These are phyloP conservation scores for Thalassarche chlororhynchos DNA, from an alignment of 2,113 vertebrate species.

Conservation along the genomic window DNA sequence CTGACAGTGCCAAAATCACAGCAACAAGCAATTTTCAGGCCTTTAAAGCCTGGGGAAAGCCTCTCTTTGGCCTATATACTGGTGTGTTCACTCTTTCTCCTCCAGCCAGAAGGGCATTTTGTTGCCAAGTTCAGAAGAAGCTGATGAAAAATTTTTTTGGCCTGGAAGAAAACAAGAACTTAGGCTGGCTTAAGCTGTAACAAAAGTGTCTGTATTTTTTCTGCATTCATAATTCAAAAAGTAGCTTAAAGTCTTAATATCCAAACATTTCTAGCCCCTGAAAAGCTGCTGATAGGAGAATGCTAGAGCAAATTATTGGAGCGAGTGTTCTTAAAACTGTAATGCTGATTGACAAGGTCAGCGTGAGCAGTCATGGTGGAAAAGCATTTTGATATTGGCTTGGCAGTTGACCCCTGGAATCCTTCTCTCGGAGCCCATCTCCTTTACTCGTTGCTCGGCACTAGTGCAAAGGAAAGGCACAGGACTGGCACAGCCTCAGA, in stretches of 20 bases:
- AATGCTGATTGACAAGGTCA: not conserved
- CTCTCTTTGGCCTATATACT: not conserved
- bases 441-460: not conserved
- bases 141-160: conserved; percentile 5
- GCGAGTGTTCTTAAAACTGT: not conserved
- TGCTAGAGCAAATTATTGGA: not conserved
- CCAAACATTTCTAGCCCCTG: not conserved
- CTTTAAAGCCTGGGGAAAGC: not conserved
- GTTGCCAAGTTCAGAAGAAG: not conserved
- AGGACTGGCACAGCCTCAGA: fast-evolving
- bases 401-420: not conserved
- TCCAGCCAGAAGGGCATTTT: not conserved
- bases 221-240: conserved; percentile 19
- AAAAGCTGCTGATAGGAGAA: conserved; percentile 5
- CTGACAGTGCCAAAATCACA: not conserved
- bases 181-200: conserved; percentile 33
- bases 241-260: conserved; percentile 36
- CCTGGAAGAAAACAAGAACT: conserved; percentile 10
- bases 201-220: conserved; percentile 27
- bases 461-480: fast-evolving
- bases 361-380: not conserved
- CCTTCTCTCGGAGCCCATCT: not conserved
- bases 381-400: not conserved
- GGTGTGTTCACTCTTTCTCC: not conserved
- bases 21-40: not conserved